Percentiles rank a stretch among this genome's conserved stretches.
Conservation (phyloP, 2,797 vertebrate species). For the Diplodus sargus region DNA sequence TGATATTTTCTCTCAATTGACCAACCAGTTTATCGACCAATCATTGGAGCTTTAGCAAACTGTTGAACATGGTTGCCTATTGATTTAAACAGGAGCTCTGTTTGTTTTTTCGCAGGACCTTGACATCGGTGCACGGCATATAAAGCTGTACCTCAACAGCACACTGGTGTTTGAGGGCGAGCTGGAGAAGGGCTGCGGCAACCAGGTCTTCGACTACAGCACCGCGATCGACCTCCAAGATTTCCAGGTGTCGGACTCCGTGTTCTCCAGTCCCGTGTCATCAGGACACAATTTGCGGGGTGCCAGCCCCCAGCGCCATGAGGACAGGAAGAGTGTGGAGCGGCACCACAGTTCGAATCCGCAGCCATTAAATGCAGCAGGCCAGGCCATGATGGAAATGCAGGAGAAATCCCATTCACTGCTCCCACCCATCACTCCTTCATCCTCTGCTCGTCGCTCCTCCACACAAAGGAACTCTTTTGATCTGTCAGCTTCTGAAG, state of each 20-base stretch:
- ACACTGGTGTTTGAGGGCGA: slow-evolving; percentile 90
- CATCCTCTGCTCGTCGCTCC: slow-evolving; percentile 35
- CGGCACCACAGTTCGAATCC: slow-evolving; percentile 51
- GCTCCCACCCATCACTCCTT: slow-evolving; percentile 52
- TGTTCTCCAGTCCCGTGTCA: slow-evolving; percentile 78
- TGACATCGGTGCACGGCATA: slow-evolving; percentile 88
- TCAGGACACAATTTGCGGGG: slow-evolving; percentile 76
- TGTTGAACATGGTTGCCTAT: not conserved
- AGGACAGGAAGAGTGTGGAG: slow-evolving; percentile 53
- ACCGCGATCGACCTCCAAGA: slow-evolving; percentile 84
- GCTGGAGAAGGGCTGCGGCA: slow-evolving; percentile 89
- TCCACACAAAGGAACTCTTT: slow-evolving; percentile 67
- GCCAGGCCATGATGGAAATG: slow-evolving; percentile 66
- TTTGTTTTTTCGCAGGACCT: slow-evolving; percentile 84
- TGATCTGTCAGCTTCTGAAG: slow-evolving; percentile 69
- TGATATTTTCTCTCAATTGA: no score
- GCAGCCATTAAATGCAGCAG: slow-evolving; percentile 44
- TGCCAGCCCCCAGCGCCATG: slow-evolving; percentile 56
- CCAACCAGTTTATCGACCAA: no score
- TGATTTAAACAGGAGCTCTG: slow-evolving; percentile 14
- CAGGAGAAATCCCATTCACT: slow-evolving; percentile 62
- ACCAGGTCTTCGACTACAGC: slow-evolving; percentile 85
- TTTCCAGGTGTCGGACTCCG: slow-evolving; percentile 73
- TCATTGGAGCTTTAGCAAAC: not conserved
- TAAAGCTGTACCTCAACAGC: slow-evolving; percentile 92